These are phyloP conservation scores for Hypanus sabinus DNA, from an alignment of 2,113 vertebrate genomes.

Conservation along the genomic window DNA sequence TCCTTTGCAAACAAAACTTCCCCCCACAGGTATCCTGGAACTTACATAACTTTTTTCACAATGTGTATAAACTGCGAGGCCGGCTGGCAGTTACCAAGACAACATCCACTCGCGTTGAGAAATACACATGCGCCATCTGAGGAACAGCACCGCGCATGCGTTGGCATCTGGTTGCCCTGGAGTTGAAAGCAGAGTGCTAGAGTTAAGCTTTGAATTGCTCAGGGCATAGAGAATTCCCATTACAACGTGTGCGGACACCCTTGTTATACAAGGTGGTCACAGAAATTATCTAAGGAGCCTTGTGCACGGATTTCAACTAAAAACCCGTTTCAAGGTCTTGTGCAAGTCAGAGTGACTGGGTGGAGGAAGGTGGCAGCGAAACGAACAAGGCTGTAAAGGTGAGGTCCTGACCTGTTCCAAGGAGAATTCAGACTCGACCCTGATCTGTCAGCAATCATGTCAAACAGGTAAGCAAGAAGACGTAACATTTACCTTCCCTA, in stretches of 20 bases:
- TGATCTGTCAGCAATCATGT: background rate
- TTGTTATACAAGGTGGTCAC: background rate
- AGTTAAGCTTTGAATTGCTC: background rate
- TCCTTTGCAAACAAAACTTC: background rate
- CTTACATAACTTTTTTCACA: background rate
- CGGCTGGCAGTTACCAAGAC: background rate
- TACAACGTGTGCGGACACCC: too few species aligned
- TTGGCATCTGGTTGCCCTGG: conserved; percentile 21
- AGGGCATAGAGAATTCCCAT: too few species aligned
- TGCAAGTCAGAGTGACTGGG: background rate
- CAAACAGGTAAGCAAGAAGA: conserved; percentile 19
- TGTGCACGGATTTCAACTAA: background rate
- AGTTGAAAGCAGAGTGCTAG: background rate
- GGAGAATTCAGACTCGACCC: too few species aligned
- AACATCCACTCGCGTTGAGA: too few species aligned
- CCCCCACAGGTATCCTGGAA: background rate
- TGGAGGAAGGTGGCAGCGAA: background rate
- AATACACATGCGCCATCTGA: background rate
- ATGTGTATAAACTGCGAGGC: background rate
- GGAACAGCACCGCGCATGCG: background rate
- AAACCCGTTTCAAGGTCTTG: background rate
- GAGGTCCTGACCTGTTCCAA: too few species aligned
- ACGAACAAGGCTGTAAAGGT: background rate
- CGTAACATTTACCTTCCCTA: background rate
- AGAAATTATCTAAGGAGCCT: background rate